Percentiles rank a stretch among this genome's conserved stretches.
Evolutionary conservation across 2,113 vertebrate species (phyloP).

Genomic region (Lepus americanus): DNA sequence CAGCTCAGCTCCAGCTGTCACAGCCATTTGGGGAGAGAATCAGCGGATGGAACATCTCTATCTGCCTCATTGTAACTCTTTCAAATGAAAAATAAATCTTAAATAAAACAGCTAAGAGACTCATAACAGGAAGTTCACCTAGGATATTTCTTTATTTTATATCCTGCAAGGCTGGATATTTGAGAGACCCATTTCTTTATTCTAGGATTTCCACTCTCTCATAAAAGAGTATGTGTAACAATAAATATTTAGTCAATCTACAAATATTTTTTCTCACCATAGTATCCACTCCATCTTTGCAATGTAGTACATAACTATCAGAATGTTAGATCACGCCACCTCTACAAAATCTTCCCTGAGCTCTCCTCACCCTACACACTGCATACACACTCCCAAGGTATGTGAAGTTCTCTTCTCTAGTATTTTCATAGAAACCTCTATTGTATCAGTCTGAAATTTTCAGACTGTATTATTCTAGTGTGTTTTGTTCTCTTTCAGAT

Average conservation of each 20-base stretch:
- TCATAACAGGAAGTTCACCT: background rate
- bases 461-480: background rate
- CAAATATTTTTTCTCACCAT: background rate
- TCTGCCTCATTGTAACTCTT: too few relatives aligned
- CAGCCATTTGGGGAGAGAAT: too few relatives aligned
- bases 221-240: background rate
- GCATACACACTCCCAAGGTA: background rate
- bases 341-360: background rate
- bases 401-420: background rate
- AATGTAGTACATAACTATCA: background rate
- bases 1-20: too few relatives aligned
- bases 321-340: background rate
- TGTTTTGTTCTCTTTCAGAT: constrained; percentile 49
- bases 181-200: background rate
- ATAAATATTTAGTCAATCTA: background rate
- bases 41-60: too few relatives aligned
- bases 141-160: background rate
- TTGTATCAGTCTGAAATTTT: background rate
- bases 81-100: too few relatives aligned
- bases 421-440: background rate
- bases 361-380: accelerated
- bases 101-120: background rate
- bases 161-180: background rate
- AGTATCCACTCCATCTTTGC: constrained; percentile 10
- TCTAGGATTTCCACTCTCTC: background rate